A percentile compares a stretch with the other conserved stretches of the same genome.
phyloP scores from a whole-genome alignment of 2,888 invertebrate genomes.

The Drosophila rubida region DNA sequence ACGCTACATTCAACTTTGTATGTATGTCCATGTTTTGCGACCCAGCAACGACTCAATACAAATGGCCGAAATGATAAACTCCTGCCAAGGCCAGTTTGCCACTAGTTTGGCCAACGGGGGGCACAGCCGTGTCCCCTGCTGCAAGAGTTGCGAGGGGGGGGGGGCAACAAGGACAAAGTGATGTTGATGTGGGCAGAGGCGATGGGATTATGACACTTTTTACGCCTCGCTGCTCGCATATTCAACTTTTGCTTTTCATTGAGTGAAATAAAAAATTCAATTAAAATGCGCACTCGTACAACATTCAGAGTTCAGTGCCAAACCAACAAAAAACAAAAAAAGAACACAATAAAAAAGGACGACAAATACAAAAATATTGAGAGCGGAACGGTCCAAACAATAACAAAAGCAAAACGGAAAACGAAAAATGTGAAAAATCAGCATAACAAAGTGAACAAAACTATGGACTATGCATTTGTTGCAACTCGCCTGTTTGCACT shows the following conservation, averaged over 20 bases:
- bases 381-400: slow-evolving; percentile 64
- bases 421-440: slow-evolving; percentile 57
- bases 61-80: slow-evolving; percentile 36
- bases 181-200: slow-evolving; percentile 12
- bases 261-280: slow-evolving; percentile 75
- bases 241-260: slow-evolving; percentile 71
- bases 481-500: slow-evolving; percentile 37
- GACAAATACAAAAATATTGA: slow-evolving; percentile 48
- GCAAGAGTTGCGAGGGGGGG: neutral
- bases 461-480: slow-evolving; percentile 62
- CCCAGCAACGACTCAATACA: slow-evolving; percentile 15
- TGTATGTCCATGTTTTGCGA: slow-evolving; percentile 13
- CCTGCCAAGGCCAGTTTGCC: slow-evolving; percentile 18
- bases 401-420: slow-evolving; percentile 11
- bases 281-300: slow-evolving; percentile 68
- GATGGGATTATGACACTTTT: slow-evolving; percentile 68
- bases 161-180: neutral
- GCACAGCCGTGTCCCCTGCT: no score
- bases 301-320: slow-evolving; percentile 46
- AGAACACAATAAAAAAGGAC: neutral
- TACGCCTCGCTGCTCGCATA: slow-evolving; percentile 56
- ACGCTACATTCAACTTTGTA: slow-evolving; percentile 21
- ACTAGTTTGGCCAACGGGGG: slow-evolving; percentile 8
- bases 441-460: slow-evolving; percentile 66
- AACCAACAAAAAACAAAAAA: slow-evolving; percentile 29